These are phyloP conservation scores for Andricus grossulariae DNA, from an alignment of 1,140 invertebrate genomes.

Conservation along the genomic window DNA sequence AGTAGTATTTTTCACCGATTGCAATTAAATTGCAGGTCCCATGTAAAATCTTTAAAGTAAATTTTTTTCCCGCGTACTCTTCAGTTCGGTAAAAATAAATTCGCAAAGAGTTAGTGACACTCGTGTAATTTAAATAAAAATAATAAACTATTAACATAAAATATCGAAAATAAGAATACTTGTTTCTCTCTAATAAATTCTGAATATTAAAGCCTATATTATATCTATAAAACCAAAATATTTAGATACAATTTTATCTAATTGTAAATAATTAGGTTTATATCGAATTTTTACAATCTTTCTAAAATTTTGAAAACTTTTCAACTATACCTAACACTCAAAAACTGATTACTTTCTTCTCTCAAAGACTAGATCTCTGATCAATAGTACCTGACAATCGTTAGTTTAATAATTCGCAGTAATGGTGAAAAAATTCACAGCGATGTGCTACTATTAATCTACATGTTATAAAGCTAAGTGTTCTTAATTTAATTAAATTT, in stretches of 20 bases:
- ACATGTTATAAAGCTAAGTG: background rate
- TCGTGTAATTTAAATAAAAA: constrained; percentile 30
- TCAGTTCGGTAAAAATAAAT: background rate
- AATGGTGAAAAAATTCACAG: background rate
- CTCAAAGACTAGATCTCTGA: constrained; percentile 25
- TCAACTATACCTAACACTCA: background rate
- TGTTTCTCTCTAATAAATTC: background rate
- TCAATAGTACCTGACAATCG: constrained; percentile 16
- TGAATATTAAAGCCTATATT: constrained; percentile 13
- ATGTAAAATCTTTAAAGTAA: background rate
- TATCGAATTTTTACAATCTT: background rate
- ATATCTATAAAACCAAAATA: constrained; percentile 27
- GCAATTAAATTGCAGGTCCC: background rate
- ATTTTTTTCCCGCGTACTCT: constrained; percentile 17
- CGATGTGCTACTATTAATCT: background rate
- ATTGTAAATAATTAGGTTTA: constrained; percentile 16
- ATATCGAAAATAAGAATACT: constrained; percentile 29
- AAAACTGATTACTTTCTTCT: background rate
- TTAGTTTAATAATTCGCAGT: constrained; percentile 12
- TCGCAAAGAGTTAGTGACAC: constrained; percentile 30
- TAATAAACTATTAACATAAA: constrained; percentile 29
- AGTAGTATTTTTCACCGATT: background rate
- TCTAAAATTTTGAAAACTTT: background rate
- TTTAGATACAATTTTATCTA: constrained; percentile 12
- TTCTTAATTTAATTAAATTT: constrained; percentile 14